Evolutionary conservation across 2,797 vertebrate genomes (phyloP), one percentile per base, ranked within the genome.

Genomic region (Cynopterus sphinx): DNA sequence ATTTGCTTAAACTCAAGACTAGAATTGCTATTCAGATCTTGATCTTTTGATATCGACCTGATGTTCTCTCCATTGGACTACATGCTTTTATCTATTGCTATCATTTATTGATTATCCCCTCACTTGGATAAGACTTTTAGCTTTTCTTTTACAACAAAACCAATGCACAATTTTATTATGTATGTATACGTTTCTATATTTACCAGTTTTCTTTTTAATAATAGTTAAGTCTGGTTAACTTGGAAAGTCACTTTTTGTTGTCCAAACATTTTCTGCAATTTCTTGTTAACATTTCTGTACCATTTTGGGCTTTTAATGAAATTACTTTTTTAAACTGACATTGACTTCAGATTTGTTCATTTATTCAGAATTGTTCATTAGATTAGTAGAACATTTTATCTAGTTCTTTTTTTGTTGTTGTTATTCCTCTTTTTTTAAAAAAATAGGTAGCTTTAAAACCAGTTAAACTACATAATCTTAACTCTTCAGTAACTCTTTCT

Each of bases 401-500:
- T 89, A 73, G 24, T 53, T 90, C 19, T 82, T 90, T 26, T 61
- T 7, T 75, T 88, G 46, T 15, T 49, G 46, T 46, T 61, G 36
- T 83, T 91, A 68, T 15, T 0, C 15, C 9, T 65, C 5, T 79
- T 51, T 46, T 36, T n/a, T 8, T n/a, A n/a, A 15, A 59, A 16
- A 83, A 77, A 83, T 24, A 91, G 43, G 24, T 19, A 19, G 53
- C 59, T 71, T 81, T 73, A 41, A 51, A 28, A 75, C 11, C 11
- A 10, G 0, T 74, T 77, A 77, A 95, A 28, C 92, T 77, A 96
- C 92, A 55, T 33, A 31, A 28, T 39, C 82, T 95, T 83, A 94
- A 89, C 75, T 97, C 95, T 97, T 97, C 86, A 98, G 92, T 90
- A 98, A 87, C 86, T 97, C 63, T 87, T 96, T 19, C 71, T 95